Percentiles rank a stretch among this genome's conserved stretches.
Conservation (phyloP, 1,140 invertebrate genomes). For the Drosophila kepulauana region DNA sequence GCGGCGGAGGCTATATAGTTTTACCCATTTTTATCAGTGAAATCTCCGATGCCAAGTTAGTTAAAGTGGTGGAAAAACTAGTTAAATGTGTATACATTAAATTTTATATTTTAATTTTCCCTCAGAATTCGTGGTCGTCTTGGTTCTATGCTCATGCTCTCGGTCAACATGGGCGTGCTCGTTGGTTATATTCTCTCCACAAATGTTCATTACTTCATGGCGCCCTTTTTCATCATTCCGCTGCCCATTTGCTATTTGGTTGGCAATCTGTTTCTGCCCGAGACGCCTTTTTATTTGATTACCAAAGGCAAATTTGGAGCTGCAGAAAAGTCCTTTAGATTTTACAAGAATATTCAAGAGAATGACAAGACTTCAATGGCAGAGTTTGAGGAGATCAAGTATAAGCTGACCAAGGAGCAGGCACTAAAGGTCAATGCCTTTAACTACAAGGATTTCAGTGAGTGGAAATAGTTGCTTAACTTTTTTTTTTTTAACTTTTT, state of each 20-base stretch:
- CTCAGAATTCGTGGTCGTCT: constrained; percentile 90
- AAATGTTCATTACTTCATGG: constrained; percentile 87
- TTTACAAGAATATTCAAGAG: constrained; percentile 65
- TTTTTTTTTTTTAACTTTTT: not conserved
- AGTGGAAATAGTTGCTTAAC: constrained; percentile 20
- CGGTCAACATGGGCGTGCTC: constrained; percentile 92
- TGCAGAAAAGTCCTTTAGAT: constrained; percentile 88
- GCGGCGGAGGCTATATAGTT: constrained; percentile 65
- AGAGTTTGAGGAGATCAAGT: constrained; percentile 62
- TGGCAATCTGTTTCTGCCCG: constrained; percentile 90
- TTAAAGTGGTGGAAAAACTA: not conserved
- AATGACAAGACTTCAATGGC: constrained; percentile 38
- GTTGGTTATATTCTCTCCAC: constrained; percentile 90
- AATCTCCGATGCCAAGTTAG: constrained; percentile 74
- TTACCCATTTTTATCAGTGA: constrained; percentile 73
- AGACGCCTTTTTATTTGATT: constrained; percentile 91
- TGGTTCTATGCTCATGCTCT: constrained; percentile 93
- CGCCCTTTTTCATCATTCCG: constrained; percentile 89
- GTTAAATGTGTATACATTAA: no score
- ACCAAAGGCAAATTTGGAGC: constrained; percentile 87
- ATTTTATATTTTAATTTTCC: not conserved
- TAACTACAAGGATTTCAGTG: constrained; percentile 68
- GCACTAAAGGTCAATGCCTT: constrained; percentile 31
- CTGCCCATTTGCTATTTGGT: constrained; percentile 89
- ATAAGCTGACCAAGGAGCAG: constrained; percentile 48